Evolutionary conservation across 2,888 invertebrate genomes (phyloP), one percentile per base, ranked within the genome.

Genomic region (Lochmaea crataegi): DNA sequence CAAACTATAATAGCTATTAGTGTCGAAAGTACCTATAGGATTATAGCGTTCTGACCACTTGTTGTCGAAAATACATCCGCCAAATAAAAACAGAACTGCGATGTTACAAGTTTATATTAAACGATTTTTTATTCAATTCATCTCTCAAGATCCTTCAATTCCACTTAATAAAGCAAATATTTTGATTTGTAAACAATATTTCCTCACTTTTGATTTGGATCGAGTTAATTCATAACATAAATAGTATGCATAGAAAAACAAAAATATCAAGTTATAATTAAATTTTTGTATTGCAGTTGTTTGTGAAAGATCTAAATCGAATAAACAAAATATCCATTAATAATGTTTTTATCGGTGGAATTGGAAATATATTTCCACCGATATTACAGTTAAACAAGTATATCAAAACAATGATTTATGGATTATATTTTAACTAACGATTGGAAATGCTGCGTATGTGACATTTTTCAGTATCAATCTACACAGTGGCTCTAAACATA

Each of bases 341-440:
- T 69, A 63, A 69, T 63, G 41, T 69, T 69, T 69, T 69, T 69
- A 69, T 69, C 69, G 38, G 63, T 63, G 63, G 42, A 69, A 63
- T 45, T 63, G 69, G 63, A 69, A 68, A 69, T 69, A 63, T 69
- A 69, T 69, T 63, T 69, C 56, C 63, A 69, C 41, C 63, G 69
- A 69, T 69, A 63, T 69, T 56, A 63, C 69, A 53, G 69, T 56
- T 69, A 53, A 69, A 69, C 42, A 69, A 69, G 63, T 69, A 69
- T 69, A 48, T 69, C 69, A 63, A 53, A 53, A 69, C 63, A 56
- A 69, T 41, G 69, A 69, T 63, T 69, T 56, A 69, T 69, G 64
- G 4, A 61, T 48, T 48, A 68, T 53, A 61, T 22, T 57, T 57
- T 22, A 66, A 57, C 57, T 57, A 66, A 41, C 42, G 56, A 57